Evolutionary conservation across 1,140 invertebrate species (phyloP).

Genomic region (Epicauta chinensis): DNA sequence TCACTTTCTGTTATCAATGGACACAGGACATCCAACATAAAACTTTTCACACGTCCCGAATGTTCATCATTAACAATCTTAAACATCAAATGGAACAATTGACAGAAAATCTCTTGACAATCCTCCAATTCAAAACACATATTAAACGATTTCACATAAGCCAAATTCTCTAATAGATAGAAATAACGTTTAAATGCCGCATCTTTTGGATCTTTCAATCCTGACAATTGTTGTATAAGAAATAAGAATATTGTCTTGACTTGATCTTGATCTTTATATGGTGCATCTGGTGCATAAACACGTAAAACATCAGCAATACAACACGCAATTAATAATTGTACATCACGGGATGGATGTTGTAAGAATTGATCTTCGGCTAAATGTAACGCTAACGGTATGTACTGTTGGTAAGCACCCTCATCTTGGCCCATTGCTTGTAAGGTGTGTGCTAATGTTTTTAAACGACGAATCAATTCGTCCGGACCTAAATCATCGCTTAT

Average conservation of each 20-base stretch:
- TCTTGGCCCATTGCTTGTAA: constrained; percentile 96
- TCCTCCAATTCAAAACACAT: constrained; percentile 98
- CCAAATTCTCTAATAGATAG: constrained; percentile 91
- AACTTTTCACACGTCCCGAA: constrained; percentile 90
- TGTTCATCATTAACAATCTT: constrained; percentile 95
- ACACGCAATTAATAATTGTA: constrained; percentile 90
- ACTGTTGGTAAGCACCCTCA: constrained; percentile 90
- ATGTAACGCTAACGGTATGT: constrained; percentile 88
- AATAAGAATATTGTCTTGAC: constrained; percentile 94
- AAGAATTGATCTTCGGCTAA: constrained; percentile 90
- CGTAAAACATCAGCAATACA: constrained; percentile 95
- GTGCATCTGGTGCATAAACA: constrained; percentile 98
- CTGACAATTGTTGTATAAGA: constrained; percentile 89
- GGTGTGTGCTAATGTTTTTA: constrained; percentile 89
- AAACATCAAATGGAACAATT: constrained; percentile 92
- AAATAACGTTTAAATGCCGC: constrained; percentile 97
- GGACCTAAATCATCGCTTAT: constrained; percentile 88
- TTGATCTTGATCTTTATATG: constrained; percentile 92
- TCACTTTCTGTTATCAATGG: constrained; percentile 94
- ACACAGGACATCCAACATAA: constrained; percentile 91
- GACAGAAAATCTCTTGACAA: constrained; percentile 94
- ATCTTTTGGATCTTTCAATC: constrained; percentile 93
- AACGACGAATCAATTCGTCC: constrained; percentile 88
- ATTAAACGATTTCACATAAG: constrained; percentile 97
- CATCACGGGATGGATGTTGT: constrained; percentile 84